Percentiles rank a stretch among this genome's conserved stretches.
Evolutionary conservation across 2,888 invertebrate genomes (phyloP).

Genomic region (Lasioglossum calceatum): DNA sequence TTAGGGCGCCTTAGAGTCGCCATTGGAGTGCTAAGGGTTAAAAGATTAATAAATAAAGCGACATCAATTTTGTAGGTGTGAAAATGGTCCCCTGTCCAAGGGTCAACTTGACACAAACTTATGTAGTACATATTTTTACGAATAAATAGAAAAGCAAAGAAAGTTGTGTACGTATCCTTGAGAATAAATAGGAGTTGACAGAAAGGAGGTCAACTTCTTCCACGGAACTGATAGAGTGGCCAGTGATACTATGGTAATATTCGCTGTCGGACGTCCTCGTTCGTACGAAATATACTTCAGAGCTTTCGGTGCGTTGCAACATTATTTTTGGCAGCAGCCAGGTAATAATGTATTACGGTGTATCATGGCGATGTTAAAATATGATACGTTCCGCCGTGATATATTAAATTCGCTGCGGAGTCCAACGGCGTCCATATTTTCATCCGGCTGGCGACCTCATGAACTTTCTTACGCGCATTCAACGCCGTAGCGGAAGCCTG

Average conservation of each 20-base stretch:
- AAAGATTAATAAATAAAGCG: background rate
- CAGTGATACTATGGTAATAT: slow-evolving; percentile 23
- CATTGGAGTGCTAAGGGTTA: too few relatives aligned
- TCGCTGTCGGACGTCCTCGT: slow-evolving; percentile 28
- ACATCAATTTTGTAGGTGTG: background rate
- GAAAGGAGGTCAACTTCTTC: too few relatives aligned
- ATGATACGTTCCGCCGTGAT: slow-evolving; percentile 39
- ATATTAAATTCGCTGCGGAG: slow-evolving; percentile 50
- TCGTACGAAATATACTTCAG: background rate
- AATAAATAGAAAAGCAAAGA: background rate
- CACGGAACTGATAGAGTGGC: background rate
- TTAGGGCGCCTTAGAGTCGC: too few relatives aligned
- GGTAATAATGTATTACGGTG: slow-evolving; percentile 41
- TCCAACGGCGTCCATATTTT: slow-evolving; percentile 54
- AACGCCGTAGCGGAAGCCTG: slow-evolving; percentile 51
- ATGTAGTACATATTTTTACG: background rate
- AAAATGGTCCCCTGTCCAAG: background rate
- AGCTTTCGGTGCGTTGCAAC: slow-evolving; percentile 15
- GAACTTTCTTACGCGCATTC: slow-evolving; percentile 60
- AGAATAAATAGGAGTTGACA: background rate
- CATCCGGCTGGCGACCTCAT: slow-evolving; percentile 55
- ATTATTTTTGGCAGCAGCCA: slow-evolving; percentile 44
- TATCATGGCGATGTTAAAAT: slow-evolving; percentile 47
- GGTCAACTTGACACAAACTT: background rate
- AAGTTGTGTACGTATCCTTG: background rate